Conservation (phyloP, 1,140 invertebrate species). For the Eumaeus atala region DNA sequence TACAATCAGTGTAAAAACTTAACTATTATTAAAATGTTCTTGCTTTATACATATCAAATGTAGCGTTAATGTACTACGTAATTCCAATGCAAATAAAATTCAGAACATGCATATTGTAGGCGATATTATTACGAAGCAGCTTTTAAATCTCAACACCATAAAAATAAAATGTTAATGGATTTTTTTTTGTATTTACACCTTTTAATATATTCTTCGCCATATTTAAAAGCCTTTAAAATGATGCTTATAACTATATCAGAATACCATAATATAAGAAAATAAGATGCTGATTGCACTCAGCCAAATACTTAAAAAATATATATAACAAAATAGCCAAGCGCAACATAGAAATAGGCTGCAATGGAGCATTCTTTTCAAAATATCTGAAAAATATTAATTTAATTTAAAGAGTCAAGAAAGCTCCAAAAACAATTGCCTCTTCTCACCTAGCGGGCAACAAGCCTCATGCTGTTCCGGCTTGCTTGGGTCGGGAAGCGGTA, state of each 20-base stretch:
- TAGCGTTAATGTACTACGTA: conserved; percentile 3
- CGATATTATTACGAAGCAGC: conserved; percentile 21
- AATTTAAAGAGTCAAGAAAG: conserved; percentile 9
- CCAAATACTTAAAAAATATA: conserved; percentile 6
- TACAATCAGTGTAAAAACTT: neutral
- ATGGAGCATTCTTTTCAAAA: conserved; percentile 18
- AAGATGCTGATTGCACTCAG: neutral
- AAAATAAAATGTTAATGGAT: conserved; percentile 12
- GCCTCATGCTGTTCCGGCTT: conserved; percentile 90
- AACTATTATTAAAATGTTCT: conserved; percentile 11
- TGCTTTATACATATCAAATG: conserved; percentile 17
- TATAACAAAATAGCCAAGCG: conserved; percentile 23
- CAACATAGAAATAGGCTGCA: conserved; percentile 21
- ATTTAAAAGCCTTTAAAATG: conserved; percentile 7
- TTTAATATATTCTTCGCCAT: neutral
- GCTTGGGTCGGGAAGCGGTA: conserved; percentile 87
- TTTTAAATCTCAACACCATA: conserved; percentile 20
- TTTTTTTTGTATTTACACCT: conserved; percentile 3
- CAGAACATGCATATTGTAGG: conserved; percentile 28
- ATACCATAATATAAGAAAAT: conserved; percentile 10
- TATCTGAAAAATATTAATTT: neutral
- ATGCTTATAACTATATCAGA: conserved; percentile 4
- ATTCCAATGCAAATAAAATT: conserved; percentile 28
- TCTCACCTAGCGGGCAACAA: conserved; percentile 88
- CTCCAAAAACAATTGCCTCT: conserved; percentile 21